Base-by-base conservation (phyloP, 2,888 invertebrate genomes). In the Acanthococcus lagerstroemiae region DNA sequence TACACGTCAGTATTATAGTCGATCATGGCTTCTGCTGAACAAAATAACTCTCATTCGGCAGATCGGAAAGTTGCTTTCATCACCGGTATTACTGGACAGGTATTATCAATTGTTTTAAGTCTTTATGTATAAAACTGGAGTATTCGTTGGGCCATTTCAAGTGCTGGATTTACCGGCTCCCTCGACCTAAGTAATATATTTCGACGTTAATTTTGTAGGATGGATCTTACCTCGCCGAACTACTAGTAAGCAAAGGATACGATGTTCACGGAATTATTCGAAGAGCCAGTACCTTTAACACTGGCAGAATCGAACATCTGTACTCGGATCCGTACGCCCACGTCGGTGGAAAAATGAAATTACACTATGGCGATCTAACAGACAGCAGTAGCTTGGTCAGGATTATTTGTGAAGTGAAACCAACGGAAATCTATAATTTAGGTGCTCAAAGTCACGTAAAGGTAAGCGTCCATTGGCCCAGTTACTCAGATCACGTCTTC, bases 381-480 rank as follows among this genome's bases (percentile, higher is more conserved):
- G 99, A 99, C 77, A 95, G 95, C 56, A 93, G 95, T 69, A 95
- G 95, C 76, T 79, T 95, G 68, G 88, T 91, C 24, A 92, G 91
- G 79, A 84, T 94, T 30, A 89, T 95, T 65, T 83, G 81, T 74
- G 75, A 82, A 78, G 83, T 88, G 19, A 81, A 82, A 72, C 99
- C 99, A 0, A 84, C 84, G 44, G 99, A 99, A 79, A 90, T 99
- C 70, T 99, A 99, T 76, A 99, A 99, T 79, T 81, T 99, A 69
- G 99, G 95, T 1, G 99, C 99, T 0, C 97, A 99, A 76, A 96
- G 96, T 71, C 99, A 99, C 78, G 97, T 99, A 1, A 97, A 97
- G 79, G 95, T 96, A 44, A 71, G 73, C 19, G 2, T 37, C 37
- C 37, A 37, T 9, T 9, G 7, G 7, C 37, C 37, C 6, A 12